Base-by-base conservation (phyloP, 1,140 invertebrate genomes). In the Oreohelix idahoensis region DNA sequence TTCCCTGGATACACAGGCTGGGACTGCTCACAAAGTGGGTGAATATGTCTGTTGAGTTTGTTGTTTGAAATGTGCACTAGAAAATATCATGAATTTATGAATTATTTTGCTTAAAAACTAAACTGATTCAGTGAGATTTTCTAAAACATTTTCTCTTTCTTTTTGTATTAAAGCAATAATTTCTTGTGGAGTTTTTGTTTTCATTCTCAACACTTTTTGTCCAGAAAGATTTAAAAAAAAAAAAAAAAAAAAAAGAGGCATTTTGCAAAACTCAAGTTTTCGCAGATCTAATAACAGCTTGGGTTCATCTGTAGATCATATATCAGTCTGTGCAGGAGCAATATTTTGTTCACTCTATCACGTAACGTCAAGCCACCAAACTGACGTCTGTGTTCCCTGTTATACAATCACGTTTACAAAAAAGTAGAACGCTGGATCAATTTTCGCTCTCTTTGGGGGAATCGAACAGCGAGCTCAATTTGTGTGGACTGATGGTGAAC, bases 1-100 rank as follows among this genome's bases (percentile, higher is more conserved):
- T 98, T 97, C 92, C 96, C 97, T 74, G 98, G 98, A n/a, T 99
- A 97, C 92, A 96, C 96, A 26, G 98, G 98, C n/a, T 96, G 97
- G 79, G 97, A 98, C 91, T 99, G 98, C 92, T 97, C 97, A 90
- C 96, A 99, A 92, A 98, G 98, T 97, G 95, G 95, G 75, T 53
- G n/a, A 29, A 53, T 32, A 35, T 78, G 49, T 78, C 39, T 78
- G 49, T 17, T 58, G 51, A 20, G 10, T 26, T 58, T 58, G 23
- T 58, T 15, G 15, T 45, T 45, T 45, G 42, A 45, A 45, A 45
- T 45, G 42, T 5, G 42, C 5, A n/a, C n/a, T n/a, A 45, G 15
- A 45, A 45, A 45, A 45, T 45, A 45, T 45, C 42, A 8, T 45
- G 42, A 45, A 45, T 8, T 15, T 15, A 45, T 15, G 42, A 15